Percentiles rank a stretch among this genome's conserved stretches.
Conservation (phyloP, 2,888 invertebrate genomes). For the Scaptomyza polygonia region DNA sequence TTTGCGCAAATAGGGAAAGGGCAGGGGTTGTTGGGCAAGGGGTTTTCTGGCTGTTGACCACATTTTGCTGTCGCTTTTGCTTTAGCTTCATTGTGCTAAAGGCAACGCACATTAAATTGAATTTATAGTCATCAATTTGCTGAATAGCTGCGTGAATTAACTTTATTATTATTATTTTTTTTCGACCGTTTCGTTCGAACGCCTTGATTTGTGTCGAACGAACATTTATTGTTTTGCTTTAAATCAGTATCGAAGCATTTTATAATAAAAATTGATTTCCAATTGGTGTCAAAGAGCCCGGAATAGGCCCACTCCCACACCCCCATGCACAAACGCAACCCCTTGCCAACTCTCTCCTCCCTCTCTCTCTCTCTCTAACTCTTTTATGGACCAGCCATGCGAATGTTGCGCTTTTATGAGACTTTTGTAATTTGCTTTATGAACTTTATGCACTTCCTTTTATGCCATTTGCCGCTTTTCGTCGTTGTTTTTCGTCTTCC, state of each 20-base stretch:
- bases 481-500: conserved; percentile 15
- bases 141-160: conserved; percentile 77
- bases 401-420: conserved; percentile 70
- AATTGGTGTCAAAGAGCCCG: conserved; percentile 43
- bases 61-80: conserved; percentile 31
- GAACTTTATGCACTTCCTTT: conserved; percentile 74
- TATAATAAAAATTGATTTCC: conserved; percentile 76
- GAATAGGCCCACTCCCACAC: neutral
- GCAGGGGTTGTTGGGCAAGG: conserved; percentile 1
- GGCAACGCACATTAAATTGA: conserved; percentile 80
- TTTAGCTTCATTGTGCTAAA: conserved; percentile 41
- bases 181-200: conserved; percentile 43
- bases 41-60: conserved; percentile 44
- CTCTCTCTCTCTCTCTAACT: no score
- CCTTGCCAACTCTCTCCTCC: no score
- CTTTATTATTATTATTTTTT: conserved; percentile 54
- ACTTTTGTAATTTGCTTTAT: conserved; percentile 75
- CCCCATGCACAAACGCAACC: neutral
- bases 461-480: conserved; percentile 48
- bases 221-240: conserved; percentile 76
- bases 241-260: conserved; percentile 74
- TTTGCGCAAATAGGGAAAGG: conserved; percentile 13
- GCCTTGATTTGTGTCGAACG: conserved; percentile 67
- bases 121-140: conserved; percentile 81
- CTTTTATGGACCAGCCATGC: neutral